Base-by-base conservation (phyloP, 2,113 vertebrate genomes). In the Aspiorhynchus laticeps region DNA sequence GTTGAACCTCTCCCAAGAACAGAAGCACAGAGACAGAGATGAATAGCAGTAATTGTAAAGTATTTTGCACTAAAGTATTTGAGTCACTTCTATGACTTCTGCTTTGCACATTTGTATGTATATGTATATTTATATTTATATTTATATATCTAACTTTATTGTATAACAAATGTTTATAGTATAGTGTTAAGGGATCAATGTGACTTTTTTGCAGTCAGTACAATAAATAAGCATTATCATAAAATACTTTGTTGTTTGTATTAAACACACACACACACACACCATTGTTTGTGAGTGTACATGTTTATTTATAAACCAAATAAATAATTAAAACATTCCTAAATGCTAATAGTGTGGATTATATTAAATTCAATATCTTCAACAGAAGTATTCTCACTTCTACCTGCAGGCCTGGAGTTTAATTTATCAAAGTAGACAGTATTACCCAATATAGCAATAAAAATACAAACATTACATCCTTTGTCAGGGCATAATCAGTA, bases 41-140 rank as follows among this genome's bases (percentile, higher is more conserved):
- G 0, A 36, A 21, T 24, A 71, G 10, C 28, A 5, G 8, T 21
- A n/a, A 21, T 31, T 33, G 24, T 24, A 11, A 56, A 56, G 51
- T 80, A 80, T 80, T 80, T 80, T 80, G 78, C 78, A 80, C 33
- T 38, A n/a, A 74, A n/a, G 10, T n/a, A n/a, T 69, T 19, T 41
- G 36, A 63, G 78, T 41, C 33, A 63, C 56, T 80, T 61, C 21
- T 80, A 36, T 11, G 15, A 61, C 33, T 38, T 80, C 10, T 80
- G n/a, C 15, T 63, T 80, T 63, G 78, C 78, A 59, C 77, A n/a
- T 59, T 53, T 78, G 48, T 17, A 51, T 17, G 1, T 75, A 7
- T 36, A 56, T n/a, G 17, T 59, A 36, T 59, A 36, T n/a, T 36
- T 79, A 0, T 24, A 17, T 51, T 5, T 46, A 33, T 17, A 19